Conservation (phyloP, 2,888 invertebrate species). For the Xiphydria camelus region DNA sequence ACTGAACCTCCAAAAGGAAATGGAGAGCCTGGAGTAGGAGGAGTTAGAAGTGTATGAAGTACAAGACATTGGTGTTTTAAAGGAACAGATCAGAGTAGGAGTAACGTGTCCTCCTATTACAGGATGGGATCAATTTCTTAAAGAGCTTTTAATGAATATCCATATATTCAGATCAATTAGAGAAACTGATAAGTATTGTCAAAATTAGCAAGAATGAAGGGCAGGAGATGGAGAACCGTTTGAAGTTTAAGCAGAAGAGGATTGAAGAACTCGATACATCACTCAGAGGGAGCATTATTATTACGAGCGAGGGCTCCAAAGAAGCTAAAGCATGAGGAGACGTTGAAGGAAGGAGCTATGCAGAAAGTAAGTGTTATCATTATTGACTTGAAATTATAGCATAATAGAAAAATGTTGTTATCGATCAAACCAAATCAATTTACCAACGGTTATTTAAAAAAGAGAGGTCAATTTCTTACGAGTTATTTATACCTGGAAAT, state of each 20-base stretch:
- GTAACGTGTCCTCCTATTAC: no score
- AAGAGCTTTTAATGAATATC: conserved; percentile 42
- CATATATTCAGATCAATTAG: conserved; percentile 46
- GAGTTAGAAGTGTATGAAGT: conserved; percentile 39
- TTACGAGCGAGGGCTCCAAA: conserved; percentile 72
- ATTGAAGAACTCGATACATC: conserved; percentile 81
- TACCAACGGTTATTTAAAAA: no score
- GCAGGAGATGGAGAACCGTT: conserved; percentile 64
- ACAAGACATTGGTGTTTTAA: conserved; percentile 39
- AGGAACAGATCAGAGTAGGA: conserved; percentile 45
- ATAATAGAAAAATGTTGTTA: no score
- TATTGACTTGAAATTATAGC: no score
- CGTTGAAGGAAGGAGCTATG: conserved; percentile 66
- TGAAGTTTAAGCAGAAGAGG: conserved; percentile 59
- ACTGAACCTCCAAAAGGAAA: conserved; percentile 28
- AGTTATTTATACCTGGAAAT: no score
- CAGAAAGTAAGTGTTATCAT: conserved; percentile 70
- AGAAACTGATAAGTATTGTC: conserved; percentile 42
- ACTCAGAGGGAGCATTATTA: conserved; percentile 76
- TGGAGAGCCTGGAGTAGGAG: conserved; percentile 31
- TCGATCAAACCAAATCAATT: no score
- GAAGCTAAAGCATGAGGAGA: conserved; percentile 68
- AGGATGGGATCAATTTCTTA: no score
- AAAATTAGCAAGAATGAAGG: conserved; percentile 52
- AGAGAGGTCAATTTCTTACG: no score